These are phyloP conservation scores for Drosophila hydei DNA, from an alignment of 1,140 invertebrate genomes.

Conservation along the genomic window DNA sequence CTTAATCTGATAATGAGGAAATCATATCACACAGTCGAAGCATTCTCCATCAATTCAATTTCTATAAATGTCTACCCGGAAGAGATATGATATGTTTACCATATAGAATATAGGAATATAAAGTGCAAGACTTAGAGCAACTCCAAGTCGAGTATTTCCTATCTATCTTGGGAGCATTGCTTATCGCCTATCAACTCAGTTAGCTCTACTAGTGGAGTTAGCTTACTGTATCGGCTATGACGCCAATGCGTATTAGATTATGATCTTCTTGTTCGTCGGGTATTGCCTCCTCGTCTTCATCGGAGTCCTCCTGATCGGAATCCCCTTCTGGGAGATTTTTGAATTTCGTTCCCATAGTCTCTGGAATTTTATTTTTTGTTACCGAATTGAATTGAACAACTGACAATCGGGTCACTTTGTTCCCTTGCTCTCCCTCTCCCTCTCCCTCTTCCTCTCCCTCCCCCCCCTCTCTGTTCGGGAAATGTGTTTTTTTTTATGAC, in stretches of 20 bases:
- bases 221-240: conserved; percentile 57
- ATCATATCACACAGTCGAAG: too few species aligned
- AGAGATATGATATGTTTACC: too few species aligned
- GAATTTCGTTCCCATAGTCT: conserved; percentile 8
- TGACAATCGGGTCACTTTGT: neutral
- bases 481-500: conserved; percentile 44
- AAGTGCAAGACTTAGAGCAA: too few species aligned
- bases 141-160: too few species aligned
- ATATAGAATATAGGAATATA: too few species aligned
- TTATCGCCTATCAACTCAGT: too few species aligned
- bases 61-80: too few species aligned
- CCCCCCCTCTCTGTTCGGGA: neutral
- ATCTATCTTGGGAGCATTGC: too few species aligned
- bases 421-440: neutral
- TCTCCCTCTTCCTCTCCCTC: neutral
- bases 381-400: conserved; percentile 4
- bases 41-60: too few species aligned
- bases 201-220: neutral
- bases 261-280: conserved; percentile 50
- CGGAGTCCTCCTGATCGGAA: neutral
- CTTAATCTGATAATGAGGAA: too few species aligned
- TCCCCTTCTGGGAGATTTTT: neutral
- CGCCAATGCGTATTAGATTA: conserved; percentile 35
- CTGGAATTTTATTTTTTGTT: conserved; percentile 9
- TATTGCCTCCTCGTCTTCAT: neutral